Percentiles rank a stretch among this genome's conserved stretches.
phyloP scores from a whole-genome alignment of 2,113 vertebrate species.

The Solea solea region DNA sequence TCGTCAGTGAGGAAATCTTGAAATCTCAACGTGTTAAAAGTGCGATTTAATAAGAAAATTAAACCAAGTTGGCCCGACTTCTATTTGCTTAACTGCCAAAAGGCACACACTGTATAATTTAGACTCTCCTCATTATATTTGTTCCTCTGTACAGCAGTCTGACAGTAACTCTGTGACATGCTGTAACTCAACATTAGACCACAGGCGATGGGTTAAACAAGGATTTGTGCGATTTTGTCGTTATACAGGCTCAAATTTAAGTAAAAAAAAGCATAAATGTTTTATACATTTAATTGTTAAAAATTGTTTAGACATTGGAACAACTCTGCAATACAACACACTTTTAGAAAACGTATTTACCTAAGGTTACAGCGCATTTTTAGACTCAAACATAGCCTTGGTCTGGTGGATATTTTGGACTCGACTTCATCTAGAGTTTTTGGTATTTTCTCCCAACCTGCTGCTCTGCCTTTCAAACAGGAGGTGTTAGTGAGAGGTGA shows the following conservation, averaged over 20 bases:
- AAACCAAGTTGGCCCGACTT: neutral
- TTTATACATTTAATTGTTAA: neutral
- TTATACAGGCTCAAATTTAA: neutral
- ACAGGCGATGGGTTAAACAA: too few relatives aligned
- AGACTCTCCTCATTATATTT: neutral
- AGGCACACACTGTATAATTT: neutral
- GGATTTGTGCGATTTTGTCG: too few relatives aligned
- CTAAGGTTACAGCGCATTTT: neutral
- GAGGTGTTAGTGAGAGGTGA: constrained; percentile 58
- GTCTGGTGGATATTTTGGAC: constrained; percentile 10
- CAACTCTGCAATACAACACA: too few relatives aligned
- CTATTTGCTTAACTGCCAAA: neutral
- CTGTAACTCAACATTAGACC: neutral
- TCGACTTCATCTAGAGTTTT: constrained; percentile 18
- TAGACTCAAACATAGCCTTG: neutral
- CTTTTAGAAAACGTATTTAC: too few relatives aligned
- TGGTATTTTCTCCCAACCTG: constrained; percentile 23
- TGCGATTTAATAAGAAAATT: neutral
- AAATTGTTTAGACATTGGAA: too few relatives aligned
- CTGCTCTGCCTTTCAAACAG: constrained; percentile 33
- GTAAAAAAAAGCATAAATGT: neutral
- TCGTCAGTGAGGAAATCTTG: neutral
- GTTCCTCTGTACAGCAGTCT: neutral
- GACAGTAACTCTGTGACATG: neutral
- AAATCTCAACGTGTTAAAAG: neutral